Percentiles rank a stretch among this genome's conserved stretches.
Evolutionary conservation across 2,113 vertebrate species (phyloP).

Genomic region (Morone saxatilis): DNA sequence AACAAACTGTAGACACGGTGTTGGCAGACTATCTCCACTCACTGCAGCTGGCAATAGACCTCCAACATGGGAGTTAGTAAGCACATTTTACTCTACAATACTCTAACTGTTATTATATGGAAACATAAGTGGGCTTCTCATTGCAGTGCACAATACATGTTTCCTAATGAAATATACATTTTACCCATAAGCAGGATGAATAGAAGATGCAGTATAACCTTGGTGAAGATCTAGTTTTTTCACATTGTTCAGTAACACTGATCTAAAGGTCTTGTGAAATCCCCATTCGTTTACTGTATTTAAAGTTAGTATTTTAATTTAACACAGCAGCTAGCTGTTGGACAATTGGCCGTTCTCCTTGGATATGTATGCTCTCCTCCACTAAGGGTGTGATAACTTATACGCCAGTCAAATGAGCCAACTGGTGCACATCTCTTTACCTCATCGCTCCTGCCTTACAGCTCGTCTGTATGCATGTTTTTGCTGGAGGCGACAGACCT

Average conservation of each 20-base stretch:
- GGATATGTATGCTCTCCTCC: conserved; percentile 2
- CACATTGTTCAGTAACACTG: not conserved
- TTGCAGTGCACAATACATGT: not conserved
- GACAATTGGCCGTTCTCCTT: not conserved
- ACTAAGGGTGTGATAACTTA: not conserved
- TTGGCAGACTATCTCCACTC: too few species aligned
- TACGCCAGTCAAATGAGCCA: conserved; percentile 38
- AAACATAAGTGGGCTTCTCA: not conserved
- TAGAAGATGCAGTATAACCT: not conserved
- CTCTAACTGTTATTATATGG: not conserved
- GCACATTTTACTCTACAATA: not conserved
- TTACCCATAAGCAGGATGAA: not conserved
- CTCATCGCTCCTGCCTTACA: conserved; percentile 20
- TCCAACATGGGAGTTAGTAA: not conserved
- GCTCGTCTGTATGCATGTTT: conserved; percentile 48
- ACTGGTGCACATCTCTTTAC: conserved; percentile 26
- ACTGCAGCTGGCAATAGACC: not conserved
- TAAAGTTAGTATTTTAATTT: not conserved
- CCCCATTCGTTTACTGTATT: not conserved
- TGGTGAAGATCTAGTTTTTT: not conserved
- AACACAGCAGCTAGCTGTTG: not conserved
- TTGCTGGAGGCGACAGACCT: conserved; percentile 54
- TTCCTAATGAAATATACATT: not conserved
- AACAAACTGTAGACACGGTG: not conserved
- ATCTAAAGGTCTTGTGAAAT: not conserved